phyloP scores from a whole-genome alignment of 1,140 invertebrate species.

The Trichogramma pretiosum region DNA sequence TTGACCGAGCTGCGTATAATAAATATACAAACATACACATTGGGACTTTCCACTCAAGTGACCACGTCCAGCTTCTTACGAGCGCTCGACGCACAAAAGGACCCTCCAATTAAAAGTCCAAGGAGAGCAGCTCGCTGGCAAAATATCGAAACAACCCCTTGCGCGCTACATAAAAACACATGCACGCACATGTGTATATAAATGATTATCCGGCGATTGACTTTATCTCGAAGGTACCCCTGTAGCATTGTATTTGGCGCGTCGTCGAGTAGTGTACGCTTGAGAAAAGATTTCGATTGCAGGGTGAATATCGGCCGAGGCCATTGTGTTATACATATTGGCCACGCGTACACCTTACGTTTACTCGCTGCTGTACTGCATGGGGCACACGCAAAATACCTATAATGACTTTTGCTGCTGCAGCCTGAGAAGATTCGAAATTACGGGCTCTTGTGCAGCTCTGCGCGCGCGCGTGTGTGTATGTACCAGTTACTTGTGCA shows the following conservation, averaged over 20 bases:
- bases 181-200: background rate
- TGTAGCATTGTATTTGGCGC: too few species aligned
- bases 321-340: too few species aligned
- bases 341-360: constrained; percentile 7
- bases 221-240: too few species aligned
- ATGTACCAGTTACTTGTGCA: constrained; percentile 22
- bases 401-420: too few species aligned
- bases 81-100: background rate
- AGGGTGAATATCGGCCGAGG: constrained; percentile 43
- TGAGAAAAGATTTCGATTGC: too few species aligned
- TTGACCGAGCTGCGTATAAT: background rate
- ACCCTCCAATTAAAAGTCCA: background rate
- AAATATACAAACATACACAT: background rate
- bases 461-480: constrained; percentile 3
- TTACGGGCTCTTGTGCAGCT: constrained; percentile 36
- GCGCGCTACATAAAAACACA: background rate
- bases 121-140: background rate
- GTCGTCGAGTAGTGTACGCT: too few species aligned
- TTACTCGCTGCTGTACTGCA: constrained; percentile 9
- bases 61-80: background rate
- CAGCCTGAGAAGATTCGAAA: constrained; percentile 43
- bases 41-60: constrained; percentile 13
- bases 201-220: too few species aligned
- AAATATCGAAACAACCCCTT: background rate
- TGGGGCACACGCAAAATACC: constrained; percentile 13